Conservation (phyloP, 2,888 invertebrate species). For the Dolichopus griseipennis region DNA sequence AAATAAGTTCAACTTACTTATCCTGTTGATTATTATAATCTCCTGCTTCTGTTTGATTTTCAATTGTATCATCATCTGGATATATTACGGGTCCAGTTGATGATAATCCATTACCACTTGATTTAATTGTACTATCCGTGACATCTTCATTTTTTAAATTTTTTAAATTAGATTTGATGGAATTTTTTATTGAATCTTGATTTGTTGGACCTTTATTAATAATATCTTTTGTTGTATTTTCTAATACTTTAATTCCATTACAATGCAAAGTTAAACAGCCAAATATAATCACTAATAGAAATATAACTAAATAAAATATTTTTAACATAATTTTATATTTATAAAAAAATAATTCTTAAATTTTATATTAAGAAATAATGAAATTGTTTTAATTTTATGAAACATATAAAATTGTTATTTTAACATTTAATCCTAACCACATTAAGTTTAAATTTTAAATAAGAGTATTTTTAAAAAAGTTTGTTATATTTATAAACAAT, state of each 20-base stretch:
- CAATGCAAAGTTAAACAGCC: background rate
- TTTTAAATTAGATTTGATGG: background rate
- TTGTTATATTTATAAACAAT: background rate
- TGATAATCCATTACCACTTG: slow-evolving; percentile 2
- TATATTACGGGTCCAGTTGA: slow-evolving; percentile 16
- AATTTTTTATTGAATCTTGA: background rate
- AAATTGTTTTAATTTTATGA: background rate
- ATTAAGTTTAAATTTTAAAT: background rate
- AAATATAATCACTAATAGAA: background rate
- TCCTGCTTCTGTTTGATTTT: background rate
- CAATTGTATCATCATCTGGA: background rate
- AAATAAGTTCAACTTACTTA: no score
- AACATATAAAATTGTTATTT: background rate
- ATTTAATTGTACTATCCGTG: background rate
- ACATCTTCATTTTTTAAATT: background rate
- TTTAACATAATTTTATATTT: background rate
- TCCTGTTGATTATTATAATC: background rate
- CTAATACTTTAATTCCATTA: background rate
- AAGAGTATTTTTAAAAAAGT: background rate
- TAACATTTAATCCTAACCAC: background rate
- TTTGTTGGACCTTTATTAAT: background rate
- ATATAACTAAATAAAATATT: background rate
- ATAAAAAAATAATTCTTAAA: no score
- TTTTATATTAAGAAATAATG: no score
- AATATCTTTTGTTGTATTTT: slow-evolving; percentile 8